phyloP scores from a whole-genome alignment of 2,888 invertebrate species.

The Rotaria sp. region DNA sequence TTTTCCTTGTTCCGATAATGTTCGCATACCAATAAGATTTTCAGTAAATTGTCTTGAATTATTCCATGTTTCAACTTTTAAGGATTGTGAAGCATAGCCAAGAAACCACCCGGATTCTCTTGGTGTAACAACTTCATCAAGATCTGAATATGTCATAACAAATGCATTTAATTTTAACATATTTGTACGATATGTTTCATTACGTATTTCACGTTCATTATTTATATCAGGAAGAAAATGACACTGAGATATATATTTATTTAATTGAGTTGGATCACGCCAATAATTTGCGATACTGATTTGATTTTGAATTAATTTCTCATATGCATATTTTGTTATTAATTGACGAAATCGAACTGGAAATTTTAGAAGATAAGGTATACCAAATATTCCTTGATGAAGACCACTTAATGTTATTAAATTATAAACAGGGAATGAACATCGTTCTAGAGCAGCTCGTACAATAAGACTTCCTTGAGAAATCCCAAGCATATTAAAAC shows the following conservation, averaged over 20 bases:
- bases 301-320: background rate
- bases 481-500: background rate
- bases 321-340: background rate
- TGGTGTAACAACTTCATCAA: background rate
- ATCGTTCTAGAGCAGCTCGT: background rate
- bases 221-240: background rate
- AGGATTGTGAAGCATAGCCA: background rate
- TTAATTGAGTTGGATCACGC: background rate
- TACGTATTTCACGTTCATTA: background rate
- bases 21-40: background rate
- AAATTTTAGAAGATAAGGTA: background rate
- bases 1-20: background rate
- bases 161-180: background rate
- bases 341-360: background rate
- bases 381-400: background rate
- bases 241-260: background rate
- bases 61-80: background rate
- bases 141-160: background rate
- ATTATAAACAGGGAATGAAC: background rate
- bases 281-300: background rate
- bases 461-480: background rate
- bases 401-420: background rate
- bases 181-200: background rate
- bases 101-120: background rate
- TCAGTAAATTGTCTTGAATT: background rate